Evolutionary conservation across 2,797 vertebrate species (phyloP).

Genomic region (Poeciliopsis paucimaculata): DNA sequence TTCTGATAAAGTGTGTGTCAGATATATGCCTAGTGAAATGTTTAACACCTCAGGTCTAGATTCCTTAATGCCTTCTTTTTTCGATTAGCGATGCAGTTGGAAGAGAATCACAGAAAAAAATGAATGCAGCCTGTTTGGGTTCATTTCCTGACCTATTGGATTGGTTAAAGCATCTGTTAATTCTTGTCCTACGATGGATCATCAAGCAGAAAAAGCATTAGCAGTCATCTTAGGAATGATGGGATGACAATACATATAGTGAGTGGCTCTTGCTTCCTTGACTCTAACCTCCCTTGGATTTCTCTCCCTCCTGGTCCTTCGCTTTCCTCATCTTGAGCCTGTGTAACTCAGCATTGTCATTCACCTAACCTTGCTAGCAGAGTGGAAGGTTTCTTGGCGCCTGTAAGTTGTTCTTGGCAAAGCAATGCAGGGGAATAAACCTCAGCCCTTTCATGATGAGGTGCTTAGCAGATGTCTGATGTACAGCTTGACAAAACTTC

Average conservation of each 20-base stretch:
- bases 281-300: conserved; percentile 19
- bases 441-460: conserved; percentile 73
- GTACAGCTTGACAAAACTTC: conserved; percentile 65
- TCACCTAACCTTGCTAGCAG: conserved; percentile 76
- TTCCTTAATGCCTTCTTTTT: background rate
- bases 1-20: background rate
- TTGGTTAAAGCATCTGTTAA: conserved; percentile 66
- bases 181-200: conserved; percentile 67
- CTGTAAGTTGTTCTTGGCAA: conserved; percentile 76
- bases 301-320: conserved; percentile 33
- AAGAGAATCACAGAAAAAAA: conserved; percentile 12
- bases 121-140: conserved; percentile 41
- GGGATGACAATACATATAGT: conserved; percentile 6
- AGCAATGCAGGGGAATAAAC: conserved; percentile 64
- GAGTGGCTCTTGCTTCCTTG: conserved; percentile 30
- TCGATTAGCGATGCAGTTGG: conserved; percentile 21
- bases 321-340: conserved; percentile 52
- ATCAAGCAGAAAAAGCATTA: conserved; percentile 72
- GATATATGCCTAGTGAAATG: background rate
- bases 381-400: conserved; percentile 73
- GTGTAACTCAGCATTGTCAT: conserved; percentile 69
- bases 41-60: background rate
- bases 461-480: conserved; percentile 76
- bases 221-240: conserved; percentile 39
- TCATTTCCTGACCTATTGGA: conserved; percentile 53